Percentiles rank a stretch among this genome's conserved stretches.
phyloP scores from a whole-genome alignment of 2,888 invertebrate genomes.

The Calameuta idolon region DNA sequence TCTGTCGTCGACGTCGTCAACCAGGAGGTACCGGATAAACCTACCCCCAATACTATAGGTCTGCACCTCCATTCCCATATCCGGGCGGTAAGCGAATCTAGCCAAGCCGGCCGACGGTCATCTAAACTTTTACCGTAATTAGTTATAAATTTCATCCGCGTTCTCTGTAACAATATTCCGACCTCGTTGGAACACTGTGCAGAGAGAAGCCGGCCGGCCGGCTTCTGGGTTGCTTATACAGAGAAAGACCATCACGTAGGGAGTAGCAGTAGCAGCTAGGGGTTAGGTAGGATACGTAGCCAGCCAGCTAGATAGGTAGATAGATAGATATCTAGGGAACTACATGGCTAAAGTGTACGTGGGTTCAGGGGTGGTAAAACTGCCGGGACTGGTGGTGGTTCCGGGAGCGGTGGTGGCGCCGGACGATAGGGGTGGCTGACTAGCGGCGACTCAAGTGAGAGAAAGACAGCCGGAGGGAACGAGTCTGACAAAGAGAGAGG shows the following conservation, averaged over 20 bases:
- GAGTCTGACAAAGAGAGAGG: conserved; percentile 23
- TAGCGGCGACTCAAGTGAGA: conserved; percentile 16
- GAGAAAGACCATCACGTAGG: background rate
- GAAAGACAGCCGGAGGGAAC: conserved; percentile 6
- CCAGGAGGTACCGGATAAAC: background rate
- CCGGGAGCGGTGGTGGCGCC: background rate
- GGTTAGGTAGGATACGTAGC: background rate
- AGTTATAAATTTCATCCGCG: conserved; percentile 64
- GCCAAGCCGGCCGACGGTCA: conserved; percentile 46
- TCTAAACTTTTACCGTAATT: conserved; percentile 64
- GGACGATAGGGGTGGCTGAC: conserved; percentile 14
- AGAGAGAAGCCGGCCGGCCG: conserved; percentile 23
- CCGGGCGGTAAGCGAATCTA: conserved; percentile 27
- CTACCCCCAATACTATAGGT: conserved; percentile 7
- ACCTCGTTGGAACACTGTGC: conserved; percentile 44
- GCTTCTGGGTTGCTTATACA: conserved; percentile 12
- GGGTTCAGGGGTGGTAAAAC: conserved; percentile 4
- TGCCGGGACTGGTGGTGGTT: conserved; percentile 7
- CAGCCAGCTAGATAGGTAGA: background rate
- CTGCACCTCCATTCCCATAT: conserved; percentile 32
- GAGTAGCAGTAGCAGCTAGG: background rate
- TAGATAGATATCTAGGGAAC: background rate
- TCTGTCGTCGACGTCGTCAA: conserved; percentile 11
- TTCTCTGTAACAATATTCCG: conserved; percentile 60
- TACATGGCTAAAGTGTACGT: conserved; percentile 2